Evolutionary conservation across 1,140 invertebrate genomes (phyloP), one percentile per base, ranked within the genome.

Genomic region (Sinonovacula constricta): DNA sequence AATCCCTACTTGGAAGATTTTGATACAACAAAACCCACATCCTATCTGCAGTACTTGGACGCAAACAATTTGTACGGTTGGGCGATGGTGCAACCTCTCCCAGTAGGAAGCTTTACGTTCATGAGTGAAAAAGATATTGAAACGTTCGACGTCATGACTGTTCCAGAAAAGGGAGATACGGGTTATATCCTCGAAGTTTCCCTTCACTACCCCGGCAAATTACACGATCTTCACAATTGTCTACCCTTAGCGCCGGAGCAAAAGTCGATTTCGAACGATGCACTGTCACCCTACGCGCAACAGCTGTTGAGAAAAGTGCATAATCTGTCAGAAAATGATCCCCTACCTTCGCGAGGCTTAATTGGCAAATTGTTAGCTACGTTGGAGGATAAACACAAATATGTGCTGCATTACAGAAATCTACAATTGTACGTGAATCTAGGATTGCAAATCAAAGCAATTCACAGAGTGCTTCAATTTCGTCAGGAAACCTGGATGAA

Each of bases 151-250:
- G 80, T 81, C 45, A 39, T 75, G 45, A 83, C 82, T 69, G 82
- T 90, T 26, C 34, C 83, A 4, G 81, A 91, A 77, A 86, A 91
- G 87, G 81, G 87, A 67, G 28, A 84, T 31, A 80, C 76, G 56
- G 93, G 93, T 7, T 94, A 91, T 79, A 92, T 93, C 68, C 83
- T 94, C 31, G 93, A 94, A 57, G 81, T 88, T 3, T 80, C 88
- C 72, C 31, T 91, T 15, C 53, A 82, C 3, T 90, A 91, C 75
- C 88, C 87, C 3, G 5, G 81, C 62, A 3, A 90, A 26, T 49
- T 93, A 15, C 93, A 93, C 86, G 88, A 93, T 49, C 4, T 24
- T 49, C 45, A 49, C n/a, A 49, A 49, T 49, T 49, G 45, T 49
- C 45, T 49, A 49, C 45, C 45, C 45, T 49, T 49, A 49, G 45